phyloP scores from a whole-genome alignment of 2,797 vertebrate genomes.

The Peromyscus attwateri region DNA sequence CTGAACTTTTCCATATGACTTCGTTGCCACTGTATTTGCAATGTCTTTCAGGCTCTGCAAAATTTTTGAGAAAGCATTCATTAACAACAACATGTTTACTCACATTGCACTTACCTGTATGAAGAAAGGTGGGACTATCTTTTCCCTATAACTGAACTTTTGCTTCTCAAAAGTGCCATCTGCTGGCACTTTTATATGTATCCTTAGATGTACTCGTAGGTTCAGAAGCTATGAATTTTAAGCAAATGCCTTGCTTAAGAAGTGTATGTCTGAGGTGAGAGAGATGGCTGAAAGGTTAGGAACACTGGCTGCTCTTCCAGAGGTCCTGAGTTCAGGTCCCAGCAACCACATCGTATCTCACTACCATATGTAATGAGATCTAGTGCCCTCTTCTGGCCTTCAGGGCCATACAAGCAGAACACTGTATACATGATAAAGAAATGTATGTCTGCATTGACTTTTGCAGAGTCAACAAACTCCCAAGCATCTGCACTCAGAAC shows the following conservation, averaged over 20 bases:
- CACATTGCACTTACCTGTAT: not conserved
- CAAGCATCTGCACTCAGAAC: too few species aligned
- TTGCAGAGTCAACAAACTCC: too few species aligned
- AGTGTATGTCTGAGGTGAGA: not conserved
- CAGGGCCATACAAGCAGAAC: too few species aligned
- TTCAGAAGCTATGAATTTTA: not conserved
- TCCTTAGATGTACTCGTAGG: not conserved
- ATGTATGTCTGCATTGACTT: too few species aligned
- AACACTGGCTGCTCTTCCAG: too few species aligned
- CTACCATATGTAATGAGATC: too few species aligned
- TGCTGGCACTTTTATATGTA: not conserved
- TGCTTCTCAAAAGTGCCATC: slow-evolving; percentile 39
- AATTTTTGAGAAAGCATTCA: slow-evolving; percentile 11
- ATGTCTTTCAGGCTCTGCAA: not conserved
- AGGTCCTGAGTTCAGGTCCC: too few species aligned
- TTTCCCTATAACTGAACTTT: slow-evolving; percentile 3
- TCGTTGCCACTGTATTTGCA: not conserved
- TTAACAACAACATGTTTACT: slow-evolving; percentile 11
- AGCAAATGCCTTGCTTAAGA: not conserved
- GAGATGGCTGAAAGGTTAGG: too few species aligned
- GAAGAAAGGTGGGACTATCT: not conserved
- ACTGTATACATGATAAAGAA: too few species aligned
- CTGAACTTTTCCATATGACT: not conserved
- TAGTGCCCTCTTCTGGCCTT: too few species aligned
- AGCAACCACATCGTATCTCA: too few species aligned